These are phyloP conservation scores for Toxotes jaculatrix DNA, from an alignment of 2,113 vertebrate species.

Conservation along the genomic window DNA sequence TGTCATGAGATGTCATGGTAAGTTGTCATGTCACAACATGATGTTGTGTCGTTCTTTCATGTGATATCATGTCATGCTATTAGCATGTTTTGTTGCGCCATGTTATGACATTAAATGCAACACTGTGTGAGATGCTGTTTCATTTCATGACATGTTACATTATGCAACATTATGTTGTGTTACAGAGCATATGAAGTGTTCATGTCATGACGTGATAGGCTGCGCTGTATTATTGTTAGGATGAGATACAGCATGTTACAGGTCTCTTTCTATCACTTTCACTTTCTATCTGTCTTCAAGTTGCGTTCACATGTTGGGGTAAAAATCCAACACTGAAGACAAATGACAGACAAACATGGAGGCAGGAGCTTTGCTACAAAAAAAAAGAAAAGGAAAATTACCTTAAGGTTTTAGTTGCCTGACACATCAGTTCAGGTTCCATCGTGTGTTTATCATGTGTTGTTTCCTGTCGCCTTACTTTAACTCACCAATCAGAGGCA, in stretches of 20 bases:
- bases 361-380: background rate
- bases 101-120: background rate
- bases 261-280: too few species aligned
- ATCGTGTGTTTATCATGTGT: slow-evolving; percentile 10
- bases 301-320: background rate
- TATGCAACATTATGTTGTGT: background rate
- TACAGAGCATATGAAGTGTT: too few species aligned
- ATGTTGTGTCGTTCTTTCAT: background rate
- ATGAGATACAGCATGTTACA: too few species aligned
- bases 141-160: too few species aligned
- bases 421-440: background rate
- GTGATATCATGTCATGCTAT: background rate
- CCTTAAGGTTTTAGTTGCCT: background rate
- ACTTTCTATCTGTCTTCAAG: too few species aligned
- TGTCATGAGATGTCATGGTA: too few species aligned
- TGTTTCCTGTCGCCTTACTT: slow-evolving; percentile 34
- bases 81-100: background rate
- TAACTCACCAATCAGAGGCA: slow-evolving; percentile 41
- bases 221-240: too few species aligned
- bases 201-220: too few species aligned
- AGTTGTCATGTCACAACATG: too few species aligned
- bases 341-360: background rate
- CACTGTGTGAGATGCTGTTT: too few species aligned
- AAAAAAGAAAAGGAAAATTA: background rate
- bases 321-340: background rate